Evolutionary conservation across 2,797 vertebrate genomes (phyloP).

Genomic region (Pempheris klunzingeri): DNA sequence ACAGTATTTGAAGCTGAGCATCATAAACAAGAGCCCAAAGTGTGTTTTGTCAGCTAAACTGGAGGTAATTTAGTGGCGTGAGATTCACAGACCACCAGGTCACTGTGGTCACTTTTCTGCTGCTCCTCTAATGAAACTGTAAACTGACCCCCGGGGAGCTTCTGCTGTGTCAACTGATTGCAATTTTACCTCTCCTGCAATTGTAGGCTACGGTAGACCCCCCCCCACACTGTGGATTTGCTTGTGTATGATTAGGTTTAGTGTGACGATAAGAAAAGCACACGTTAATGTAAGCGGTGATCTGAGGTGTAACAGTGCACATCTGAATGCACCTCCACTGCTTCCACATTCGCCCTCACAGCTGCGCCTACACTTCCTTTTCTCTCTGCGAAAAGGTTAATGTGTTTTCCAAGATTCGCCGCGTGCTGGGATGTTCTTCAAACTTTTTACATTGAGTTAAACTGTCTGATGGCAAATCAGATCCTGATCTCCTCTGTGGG

Average conservation of each 20-base stretch:
- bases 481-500: constrained; percentile 28
- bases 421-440: constrained; percentile 32
- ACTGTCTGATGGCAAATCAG: constrained; percentile 46
- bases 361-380: constrained; percentile 40
- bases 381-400: constrained; percentile 61
- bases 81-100: constrained; percentile 47
- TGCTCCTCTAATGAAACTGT: constrained; percentile 67
- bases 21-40: constrained; percentile 48
- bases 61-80: constrained; percentile 54
- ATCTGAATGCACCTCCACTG: constrained; percentile 51
- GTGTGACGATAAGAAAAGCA: constrained; percentile 27
- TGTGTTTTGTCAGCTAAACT: constrained; percentile 61
- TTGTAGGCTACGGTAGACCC: constrained; percentile 24
- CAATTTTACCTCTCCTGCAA: constrained; percentile 64
- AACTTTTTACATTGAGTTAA: constrained; percentile 33
- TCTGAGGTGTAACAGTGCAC: constrained; percentile 29
- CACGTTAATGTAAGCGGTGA: constrained; percentile 5
- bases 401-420: constrained; percentile 55
- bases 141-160: constrained; percentile 60
- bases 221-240: constrained; percentile 42
- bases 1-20: constrained; percentile 4
- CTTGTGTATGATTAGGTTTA: constrained; percentile 40
- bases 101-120: constrained; percentile 48
- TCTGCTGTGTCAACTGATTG: constrained; percentile 61
- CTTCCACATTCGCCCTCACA: constrained; percentile 38